These are phyloP conservation scores for Sula dactylatra DNA, from an alignment of 2,113 vertebrate genomes.

Conservation along the genomic window DNA sequence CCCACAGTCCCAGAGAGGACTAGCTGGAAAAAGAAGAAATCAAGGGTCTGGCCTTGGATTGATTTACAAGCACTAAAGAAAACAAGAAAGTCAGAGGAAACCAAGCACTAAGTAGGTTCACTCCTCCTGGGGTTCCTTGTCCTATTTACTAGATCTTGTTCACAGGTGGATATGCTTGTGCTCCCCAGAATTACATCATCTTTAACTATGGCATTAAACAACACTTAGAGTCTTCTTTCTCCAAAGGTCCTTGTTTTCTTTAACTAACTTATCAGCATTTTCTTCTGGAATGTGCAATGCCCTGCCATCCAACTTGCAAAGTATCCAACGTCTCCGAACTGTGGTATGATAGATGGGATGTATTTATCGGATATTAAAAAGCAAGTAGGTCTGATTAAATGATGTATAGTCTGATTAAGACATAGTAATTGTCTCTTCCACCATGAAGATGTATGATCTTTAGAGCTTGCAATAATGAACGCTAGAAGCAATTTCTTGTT, in stretches of 20 bases:
- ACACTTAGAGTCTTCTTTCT: not conserved
- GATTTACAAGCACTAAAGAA: not conserved
- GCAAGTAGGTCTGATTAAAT: constrained; percentile 34
- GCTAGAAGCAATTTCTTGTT: not conserved
- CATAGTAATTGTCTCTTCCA: not conserved
- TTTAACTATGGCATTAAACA: not conserved
- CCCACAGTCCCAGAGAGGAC: not conserved
- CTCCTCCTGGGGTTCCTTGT: not conserved
- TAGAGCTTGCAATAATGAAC: not conserved
- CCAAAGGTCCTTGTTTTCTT: not conserved
- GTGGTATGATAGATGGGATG: not conserved
- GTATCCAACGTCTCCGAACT: not conserved
- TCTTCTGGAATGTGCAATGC: not conserved
- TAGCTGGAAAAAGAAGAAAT: not conserved
- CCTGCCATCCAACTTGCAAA: not conserved
- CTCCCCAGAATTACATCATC: not conserved
- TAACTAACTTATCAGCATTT: not conserved
- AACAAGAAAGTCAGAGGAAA: not conserved
- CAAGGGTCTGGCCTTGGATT: not conserved
- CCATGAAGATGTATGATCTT: not conserved
- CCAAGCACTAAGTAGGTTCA: not conserved
- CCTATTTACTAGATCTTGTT: not conserved
- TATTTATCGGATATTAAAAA: constrained; percentile 34
- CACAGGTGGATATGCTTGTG: not conserved
- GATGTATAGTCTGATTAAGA: constrained; percentile 22